These are phyloP conservation scores for Haliclystus octoradiatus DNA, from an alignment of 30 jellyfish, hydroid and myxozoan species.

Conservation along the genomic window DNA sequence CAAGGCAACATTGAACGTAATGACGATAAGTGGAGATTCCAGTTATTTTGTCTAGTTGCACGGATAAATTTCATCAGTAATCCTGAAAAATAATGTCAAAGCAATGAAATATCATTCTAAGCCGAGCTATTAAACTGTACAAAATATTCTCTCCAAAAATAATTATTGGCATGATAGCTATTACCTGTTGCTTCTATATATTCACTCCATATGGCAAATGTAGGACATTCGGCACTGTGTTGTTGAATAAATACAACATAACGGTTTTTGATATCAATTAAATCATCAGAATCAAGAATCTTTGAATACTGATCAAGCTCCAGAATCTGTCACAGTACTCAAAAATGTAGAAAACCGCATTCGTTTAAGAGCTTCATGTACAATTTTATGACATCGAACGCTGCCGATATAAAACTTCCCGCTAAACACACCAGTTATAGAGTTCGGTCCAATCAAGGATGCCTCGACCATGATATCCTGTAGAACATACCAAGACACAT, in stretches of 20 bases:
- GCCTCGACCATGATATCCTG: constrained; percentile 38
- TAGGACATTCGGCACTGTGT: background rate
- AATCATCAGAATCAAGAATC: background rate
- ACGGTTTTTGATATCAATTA: background rate
- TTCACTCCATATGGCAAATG: constrained; percentile 35
- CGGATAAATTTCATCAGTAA: constrained; percentile 17
- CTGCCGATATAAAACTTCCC: constrained; percentile 40
- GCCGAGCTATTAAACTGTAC: background rate
- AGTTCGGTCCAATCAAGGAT: constrained; percentile 27
- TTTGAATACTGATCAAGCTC: constrained; percentile 1
- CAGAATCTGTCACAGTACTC: background rate
- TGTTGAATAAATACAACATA: constrained; percentile 8
- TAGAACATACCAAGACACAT: background rate
- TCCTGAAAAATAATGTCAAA: background rate
- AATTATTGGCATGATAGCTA: too few relatives aligned
- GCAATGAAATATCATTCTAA: background rate
- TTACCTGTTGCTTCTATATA: constrained; percentile 9
- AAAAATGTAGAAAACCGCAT: constrained; percentile 17
- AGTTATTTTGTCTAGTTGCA: constrained; percentile 55
- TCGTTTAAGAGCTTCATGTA: constrained; percentile 40
- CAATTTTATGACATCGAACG: constrained; percentile 29
- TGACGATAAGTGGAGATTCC: constrained; percentile 55
- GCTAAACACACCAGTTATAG: constrained; percentile 23
- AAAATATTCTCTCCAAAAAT: background rate
- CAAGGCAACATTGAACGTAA: constrained; percentile 62